Evolutionary conservation across 2,888 invertebrate genomes (phyloP).

Genomic region (Ypsolopha scabrella): DNA sequence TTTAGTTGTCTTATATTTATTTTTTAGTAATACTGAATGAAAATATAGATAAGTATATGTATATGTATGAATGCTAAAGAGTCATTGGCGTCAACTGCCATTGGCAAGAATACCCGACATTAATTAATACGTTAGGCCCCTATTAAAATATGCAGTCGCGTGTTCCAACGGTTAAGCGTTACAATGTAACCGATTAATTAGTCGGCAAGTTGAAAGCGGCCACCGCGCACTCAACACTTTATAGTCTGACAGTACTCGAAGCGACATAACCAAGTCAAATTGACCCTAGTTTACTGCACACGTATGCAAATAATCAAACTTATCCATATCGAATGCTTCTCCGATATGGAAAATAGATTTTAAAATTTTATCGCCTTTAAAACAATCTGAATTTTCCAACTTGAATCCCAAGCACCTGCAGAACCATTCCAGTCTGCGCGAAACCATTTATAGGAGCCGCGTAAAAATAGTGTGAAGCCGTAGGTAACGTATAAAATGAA

Average conservation of each 20-base stretch:
- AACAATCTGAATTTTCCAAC: constrained; percentile 1
- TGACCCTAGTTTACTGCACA: not conserved
- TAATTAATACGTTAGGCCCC: constrained; percentile 30
- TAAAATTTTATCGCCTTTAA: not conserved
- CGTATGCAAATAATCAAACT: not conserved
- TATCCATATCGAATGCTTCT: not conserved
- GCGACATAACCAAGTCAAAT: not conserved
- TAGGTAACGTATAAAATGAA: constrained; percentile 41
- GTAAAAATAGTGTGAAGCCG: constrained; percentile 36
- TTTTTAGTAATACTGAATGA: too few relatives aligned
- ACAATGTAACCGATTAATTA: constrained; percentile 50
- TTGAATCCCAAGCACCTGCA: constrained; percentile 10
- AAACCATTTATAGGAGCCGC: constrained; percentile 22
- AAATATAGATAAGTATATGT: too few relatives aligned
- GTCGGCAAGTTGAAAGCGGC: constrained; percentile 33
- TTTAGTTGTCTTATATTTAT: too few relatives aligned
- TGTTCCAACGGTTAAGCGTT: constrained; percentile 23
- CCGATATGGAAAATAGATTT: not conserved
- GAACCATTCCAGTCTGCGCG: constrained; percentile 9
- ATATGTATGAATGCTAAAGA: too few relatives aligned
- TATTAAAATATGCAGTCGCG: constrained; percentile 24
- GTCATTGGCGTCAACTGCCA: constrained; percentile 2
- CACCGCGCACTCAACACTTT: not conserved
- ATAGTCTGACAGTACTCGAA: not conserved
- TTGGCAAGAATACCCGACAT: constrained; percentile 15